Conservation (phyloP, 2,113 vertebrate species). For the Rhabdomys dilectus region DNA sequence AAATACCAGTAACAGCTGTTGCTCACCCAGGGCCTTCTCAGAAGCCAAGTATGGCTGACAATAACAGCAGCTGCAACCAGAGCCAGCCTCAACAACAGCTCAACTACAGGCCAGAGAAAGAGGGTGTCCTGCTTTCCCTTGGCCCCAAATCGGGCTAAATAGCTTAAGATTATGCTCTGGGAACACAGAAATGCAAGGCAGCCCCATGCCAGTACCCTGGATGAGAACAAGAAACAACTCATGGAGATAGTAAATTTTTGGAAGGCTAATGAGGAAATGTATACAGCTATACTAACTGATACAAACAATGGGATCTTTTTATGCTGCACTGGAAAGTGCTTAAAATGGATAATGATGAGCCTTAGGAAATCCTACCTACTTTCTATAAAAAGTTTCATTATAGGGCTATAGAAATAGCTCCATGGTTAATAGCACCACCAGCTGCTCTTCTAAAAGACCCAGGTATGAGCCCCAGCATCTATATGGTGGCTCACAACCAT, state of each 20-base stretch:
- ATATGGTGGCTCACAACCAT: background rate
- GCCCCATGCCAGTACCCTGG: background rate
- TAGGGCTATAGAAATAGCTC: background rate
- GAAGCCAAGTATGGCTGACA: background rate
- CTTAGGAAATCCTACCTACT: background rate
- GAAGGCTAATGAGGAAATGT: background rate
- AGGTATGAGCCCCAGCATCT: background rate
- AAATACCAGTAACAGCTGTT: background rate
- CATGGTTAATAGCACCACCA: background rate
- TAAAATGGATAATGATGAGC: background rate
- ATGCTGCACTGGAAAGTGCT: background rate
- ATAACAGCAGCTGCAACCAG: background rate
- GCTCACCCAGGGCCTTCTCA: background rate
- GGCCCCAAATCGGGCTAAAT: background rate
- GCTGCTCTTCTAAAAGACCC: background rate
- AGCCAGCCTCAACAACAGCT: background rate
- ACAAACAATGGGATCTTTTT: background rate
- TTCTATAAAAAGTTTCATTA: background rate
- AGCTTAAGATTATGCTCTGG: background rate
- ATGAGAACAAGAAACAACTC: background rate
- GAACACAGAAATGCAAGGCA: background rate
- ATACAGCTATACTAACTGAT: background rate
- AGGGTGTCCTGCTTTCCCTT: background rate
- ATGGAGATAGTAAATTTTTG: background rate
- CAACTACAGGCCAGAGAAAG: background rate